Conservation (phyloP, 92 coral and sea anemone species). For the Anthopleura xanthogrammica region DNA sequence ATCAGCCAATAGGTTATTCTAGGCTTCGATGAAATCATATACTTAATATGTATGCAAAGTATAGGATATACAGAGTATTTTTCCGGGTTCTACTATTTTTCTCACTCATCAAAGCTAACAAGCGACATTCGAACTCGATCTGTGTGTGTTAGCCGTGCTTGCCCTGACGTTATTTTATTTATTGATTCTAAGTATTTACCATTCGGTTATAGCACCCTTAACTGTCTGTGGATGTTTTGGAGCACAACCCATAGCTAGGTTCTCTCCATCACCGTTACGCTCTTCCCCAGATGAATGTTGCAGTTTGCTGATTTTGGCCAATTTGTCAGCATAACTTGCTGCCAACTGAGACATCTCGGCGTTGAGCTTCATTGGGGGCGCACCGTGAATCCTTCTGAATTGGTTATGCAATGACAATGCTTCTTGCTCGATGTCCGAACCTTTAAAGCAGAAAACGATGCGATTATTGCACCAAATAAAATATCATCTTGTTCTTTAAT, state of each 20-base stretch:
- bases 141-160: too few relatives aligned
- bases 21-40: too few relatives aligned
- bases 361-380: constrained; percentile 59
- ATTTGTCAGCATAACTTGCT: constrained; percentile 44
- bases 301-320: constrained; percentile 3
- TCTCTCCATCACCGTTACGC: constrained; percentile 21
- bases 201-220: constrained; percentile 18
- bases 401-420: constrained; percentile 52
- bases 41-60: too few relatives aligned
- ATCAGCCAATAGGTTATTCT: too few relatives aligned
- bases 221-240: constrained; percentile 1
- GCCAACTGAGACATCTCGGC: constrained; percentile 67
- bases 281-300: constrained; percentile 1
- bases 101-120: neutral
- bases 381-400: constrained; percentile 67
- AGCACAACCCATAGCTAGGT: constrained; percentile 27
- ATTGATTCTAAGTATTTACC: constrained; percentile 2
- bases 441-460: neutral
- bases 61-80: too few relatives aligned
- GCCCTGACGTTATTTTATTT: too few relatives aligned
- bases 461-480: too few relatives aligned
- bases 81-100: too few relatives aligned
- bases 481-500: too few relatives aligned
- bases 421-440: constrained; percentile 14
- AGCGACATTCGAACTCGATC: constrained; percentile 27